Evolutionary conservation across 2,888 invertebrate genomes (phyloP).

Genomic region (Eupithecia inturbata): DNA sequence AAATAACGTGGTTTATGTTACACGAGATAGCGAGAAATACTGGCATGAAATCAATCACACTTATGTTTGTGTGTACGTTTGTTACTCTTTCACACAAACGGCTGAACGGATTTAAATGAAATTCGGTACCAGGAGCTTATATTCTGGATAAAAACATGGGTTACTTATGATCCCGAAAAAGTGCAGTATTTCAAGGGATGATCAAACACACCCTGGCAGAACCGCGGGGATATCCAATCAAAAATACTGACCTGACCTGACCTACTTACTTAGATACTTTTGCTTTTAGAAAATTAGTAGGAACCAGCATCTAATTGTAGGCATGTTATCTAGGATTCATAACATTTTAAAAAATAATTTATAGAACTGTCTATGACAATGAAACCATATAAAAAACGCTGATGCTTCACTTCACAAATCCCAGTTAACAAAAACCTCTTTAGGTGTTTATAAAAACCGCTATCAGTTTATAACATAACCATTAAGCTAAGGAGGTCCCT

Average conservation of each 20-base stretch:
- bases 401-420: neutral
- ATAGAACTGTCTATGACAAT: too few relatives aligned
- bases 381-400: too few relatives aligned
- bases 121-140: neutral
- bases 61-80: neutral
- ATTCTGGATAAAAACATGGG: neutral
- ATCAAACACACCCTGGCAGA: too few relatives aligned
- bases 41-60: neutral
- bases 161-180: neutral
- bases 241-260: neutral
- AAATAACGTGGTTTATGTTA: slow-evolving; percentile 52
- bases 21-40: slow-evolving; percentile 1
- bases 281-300: neutral
- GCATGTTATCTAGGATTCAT: neutral
- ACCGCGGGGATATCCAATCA: too few relatives aligned
- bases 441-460: slow-evolving; percentile 47
- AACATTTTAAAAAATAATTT: neutral
- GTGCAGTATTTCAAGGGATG: too few relatives aligned
- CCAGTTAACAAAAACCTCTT: neutral
- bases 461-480: slow-evolving; percentile 46
- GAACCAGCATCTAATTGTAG: neutral
- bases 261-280: neutral
- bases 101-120: neutral
- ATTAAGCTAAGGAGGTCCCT: slow-evolving; percentile 64
- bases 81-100: neutral